Evolutionary conservation across 2,888 invertebrate species (phyloP).

Genomic region (Spatulosminthurus flaviceps): DNA sequence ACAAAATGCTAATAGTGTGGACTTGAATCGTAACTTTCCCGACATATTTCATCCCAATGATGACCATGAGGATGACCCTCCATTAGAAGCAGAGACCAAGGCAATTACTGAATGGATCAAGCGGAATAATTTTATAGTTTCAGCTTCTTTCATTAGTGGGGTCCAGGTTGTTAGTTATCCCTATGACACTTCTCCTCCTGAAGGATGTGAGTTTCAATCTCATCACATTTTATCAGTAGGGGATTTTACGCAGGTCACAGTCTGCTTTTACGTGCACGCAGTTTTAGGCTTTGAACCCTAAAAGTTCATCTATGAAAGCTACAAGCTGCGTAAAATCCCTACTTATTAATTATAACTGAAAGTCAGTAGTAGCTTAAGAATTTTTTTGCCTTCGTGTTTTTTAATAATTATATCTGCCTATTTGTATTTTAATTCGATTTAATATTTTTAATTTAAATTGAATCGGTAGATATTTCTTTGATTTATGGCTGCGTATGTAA

Average conservation of each 20-base stretch:
- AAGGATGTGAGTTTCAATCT: conserved; percentile 40
- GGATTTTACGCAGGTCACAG: neutral
- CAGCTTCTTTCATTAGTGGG: conserved; percentile 57
- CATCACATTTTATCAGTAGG: neutral
- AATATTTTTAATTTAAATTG: too few species aligned
- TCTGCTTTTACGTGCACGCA: neutral
- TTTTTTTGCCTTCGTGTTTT: too few species aligned
- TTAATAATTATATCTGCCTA: too few species aligned
- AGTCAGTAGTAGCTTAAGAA: too few species aligned
- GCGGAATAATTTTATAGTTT: conserved; percentile 57
- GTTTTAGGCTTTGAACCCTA: too few species aligned
- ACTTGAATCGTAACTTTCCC: conserved; percentile 61
- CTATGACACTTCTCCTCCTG: conserved; percentile 51
- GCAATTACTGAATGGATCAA: conserved; percentile 57
- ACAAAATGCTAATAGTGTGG: conserved; percentile 51
- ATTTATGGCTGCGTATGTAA: too few species aligned
- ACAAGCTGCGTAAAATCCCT: too few species aligned
- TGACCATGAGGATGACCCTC: conserved; percentile 4
- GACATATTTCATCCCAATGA: conserved; percentile 49
- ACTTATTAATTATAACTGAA: too few species aligned
- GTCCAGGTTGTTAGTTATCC: conserved; percentile 56
- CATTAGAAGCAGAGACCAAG: conserved; percentile 52
- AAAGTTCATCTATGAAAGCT: too few species aligned
- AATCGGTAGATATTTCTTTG: too few species aligned
- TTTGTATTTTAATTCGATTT: too few species aligned